phyloP scores from a whole-genome alignment of 2,113 vertebrate genomes.

The Hemicordylus capensis region DNA sequence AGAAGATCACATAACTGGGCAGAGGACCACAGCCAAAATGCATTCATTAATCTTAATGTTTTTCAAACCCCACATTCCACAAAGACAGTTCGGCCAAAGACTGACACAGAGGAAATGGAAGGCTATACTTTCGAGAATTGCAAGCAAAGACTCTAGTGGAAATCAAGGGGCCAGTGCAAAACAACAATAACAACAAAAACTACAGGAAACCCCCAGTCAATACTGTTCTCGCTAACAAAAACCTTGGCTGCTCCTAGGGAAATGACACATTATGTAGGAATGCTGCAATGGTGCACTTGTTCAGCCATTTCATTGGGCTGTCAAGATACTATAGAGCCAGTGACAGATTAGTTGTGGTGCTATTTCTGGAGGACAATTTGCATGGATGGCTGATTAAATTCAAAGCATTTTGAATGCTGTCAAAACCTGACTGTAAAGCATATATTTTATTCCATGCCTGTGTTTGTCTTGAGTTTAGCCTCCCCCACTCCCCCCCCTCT shows the following conservation, averaged over 20 bases:
- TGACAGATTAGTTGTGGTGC: slow-evolving; percentile 21
- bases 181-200: not conserved
- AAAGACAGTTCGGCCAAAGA: not conserved
- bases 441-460: slow-evolving; percentile 18
- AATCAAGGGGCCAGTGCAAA: not conserved
- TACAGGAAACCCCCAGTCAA: not conserved
- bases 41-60: not conserved
- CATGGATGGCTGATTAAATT: slow-evolving; percentile 21
- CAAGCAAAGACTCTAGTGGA: not conserved
- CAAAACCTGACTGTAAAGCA: slow-evolving; percentile 33
- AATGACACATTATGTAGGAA: not conserved
- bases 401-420: slow-evolving; percentile 37
- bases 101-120: not conserved
- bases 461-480: not conserved
- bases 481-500: not conserved
- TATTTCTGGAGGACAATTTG: slow-evolving; percentile 44
- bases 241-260: not conserved
- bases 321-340: not conserved
- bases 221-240: not conserved
- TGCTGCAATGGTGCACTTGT: not conserved
- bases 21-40: slow-evolving; percentile 4
- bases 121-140: not conserved
- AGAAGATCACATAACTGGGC: not conserved
- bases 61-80: not conserved
- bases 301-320: slow-evolving; percentile 7